A percentile compares a stretch with the other conserved stretches of the same genome.
These are phyloP conservation scores for Apaloderma vittatum DNA, from an alignment of 2,113 vertebrate species.

Conservation along the genomic window DNA sequence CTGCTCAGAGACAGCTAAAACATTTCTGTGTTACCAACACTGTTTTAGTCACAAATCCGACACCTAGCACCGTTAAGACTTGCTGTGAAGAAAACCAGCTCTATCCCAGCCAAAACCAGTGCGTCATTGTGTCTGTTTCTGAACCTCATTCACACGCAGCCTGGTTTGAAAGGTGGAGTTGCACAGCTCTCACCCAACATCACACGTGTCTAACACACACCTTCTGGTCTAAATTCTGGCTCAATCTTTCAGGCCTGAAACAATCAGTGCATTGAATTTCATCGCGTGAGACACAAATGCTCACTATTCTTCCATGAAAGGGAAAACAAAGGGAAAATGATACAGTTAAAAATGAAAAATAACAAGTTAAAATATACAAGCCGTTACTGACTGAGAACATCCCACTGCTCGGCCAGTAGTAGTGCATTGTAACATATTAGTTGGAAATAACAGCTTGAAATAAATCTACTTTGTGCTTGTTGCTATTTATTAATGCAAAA, in stretches of 20 bases:
- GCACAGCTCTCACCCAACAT: background rate
- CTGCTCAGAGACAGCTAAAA: background rate
- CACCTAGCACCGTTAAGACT: fast-evolving
- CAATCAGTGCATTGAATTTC: background rate
- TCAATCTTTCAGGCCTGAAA: background rate
- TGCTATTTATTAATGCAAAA: background rate
- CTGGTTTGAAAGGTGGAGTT: background rate
- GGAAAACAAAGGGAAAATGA: background rate
- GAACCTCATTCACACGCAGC: background rate
- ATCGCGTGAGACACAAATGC: background rate
- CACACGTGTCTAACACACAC: fast-evolving
- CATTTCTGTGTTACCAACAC: background rate
- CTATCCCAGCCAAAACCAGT: background rate
- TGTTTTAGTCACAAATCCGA: background rate
- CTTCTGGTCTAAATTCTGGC: background rate
- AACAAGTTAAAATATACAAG: background rate
- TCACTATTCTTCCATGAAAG: background rate
- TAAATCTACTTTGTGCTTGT: background rate
- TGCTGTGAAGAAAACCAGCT: background rate
- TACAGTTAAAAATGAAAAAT: background rate
- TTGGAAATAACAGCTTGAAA: background rate
- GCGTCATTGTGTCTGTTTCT: background rate
- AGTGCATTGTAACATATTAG: background rate
- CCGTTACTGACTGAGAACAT: background rate
- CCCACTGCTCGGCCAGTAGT: background rate